Conservation (phyloP, 2,888 invertebrate genomes). For the Hipparchia sbordonii region DNA sequence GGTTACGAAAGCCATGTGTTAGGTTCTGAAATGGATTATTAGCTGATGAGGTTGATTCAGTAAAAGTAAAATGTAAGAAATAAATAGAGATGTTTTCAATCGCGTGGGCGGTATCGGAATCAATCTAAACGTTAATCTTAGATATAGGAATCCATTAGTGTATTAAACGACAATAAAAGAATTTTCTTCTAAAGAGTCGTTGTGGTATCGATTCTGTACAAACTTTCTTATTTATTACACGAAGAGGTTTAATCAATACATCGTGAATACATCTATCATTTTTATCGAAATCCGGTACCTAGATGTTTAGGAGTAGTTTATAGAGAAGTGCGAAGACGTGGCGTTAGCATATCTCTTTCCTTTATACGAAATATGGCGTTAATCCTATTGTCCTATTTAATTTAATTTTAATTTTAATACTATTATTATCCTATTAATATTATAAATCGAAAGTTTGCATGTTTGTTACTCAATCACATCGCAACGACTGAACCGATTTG, state of each 20-base stretch:
- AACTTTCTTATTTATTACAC: constrained; percentile 6
- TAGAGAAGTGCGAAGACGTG: too few relatives aligned
- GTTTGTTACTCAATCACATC: too few relatives aligned
- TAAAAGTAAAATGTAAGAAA: constrained; percentile 10
- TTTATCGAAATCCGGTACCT: neutral
- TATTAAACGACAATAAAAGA: constrained; percentile 7
- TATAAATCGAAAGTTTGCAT: too few relatives aligned
- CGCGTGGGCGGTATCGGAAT: constrained; percentile 14
- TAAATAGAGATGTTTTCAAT: constrained; percentile 17
- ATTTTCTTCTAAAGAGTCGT: constrained; percentile 12
- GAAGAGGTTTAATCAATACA: neutral
- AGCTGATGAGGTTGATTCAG: constrained; percentile 34
- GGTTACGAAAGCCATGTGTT: neutral
- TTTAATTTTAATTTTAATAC: too few relatives aligned
- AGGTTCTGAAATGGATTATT: constrained; percentile 9
- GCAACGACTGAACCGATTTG: too few relatives aligned
- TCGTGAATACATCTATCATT: neutral
- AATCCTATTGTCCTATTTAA: too few relatives aligned
- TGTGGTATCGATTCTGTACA: neutral
- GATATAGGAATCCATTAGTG: constrained; percentile 18
- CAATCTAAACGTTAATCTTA: constrained; percentile 17
- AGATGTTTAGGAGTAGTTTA: too few relatives aligned
- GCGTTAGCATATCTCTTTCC: too few relatives aligned
- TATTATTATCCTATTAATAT: too few relatives aligned
- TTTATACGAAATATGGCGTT: too few relatives aligned